These are phyloP conservation scores for Todiramphus saurophagus DNA, from an alignment of 2,113 vertebrate species.

Conservation along the genomic window DNA sequence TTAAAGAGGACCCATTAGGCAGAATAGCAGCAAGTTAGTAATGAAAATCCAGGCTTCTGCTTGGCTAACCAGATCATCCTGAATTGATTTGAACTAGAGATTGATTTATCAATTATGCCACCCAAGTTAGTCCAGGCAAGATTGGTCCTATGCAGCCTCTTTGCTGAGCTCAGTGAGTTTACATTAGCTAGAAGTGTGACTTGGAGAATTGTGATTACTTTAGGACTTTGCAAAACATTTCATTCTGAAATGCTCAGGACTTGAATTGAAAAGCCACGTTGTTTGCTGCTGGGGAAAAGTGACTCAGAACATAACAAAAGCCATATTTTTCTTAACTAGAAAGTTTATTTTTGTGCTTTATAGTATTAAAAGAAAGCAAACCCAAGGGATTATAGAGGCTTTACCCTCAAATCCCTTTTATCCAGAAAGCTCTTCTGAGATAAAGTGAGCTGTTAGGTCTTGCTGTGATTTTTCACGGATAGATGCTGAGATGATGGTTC, in stretches of 20 bases:
- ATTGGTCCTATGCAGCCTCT: not conserved
- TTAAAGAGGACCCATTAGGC: not conserved
- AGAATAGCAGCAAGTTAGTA: not conserved
- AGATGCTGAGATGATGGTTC: not conserved
- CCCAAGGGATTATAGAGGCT: constrained; percentile 41
- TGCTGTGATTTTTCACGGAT: not conserved
- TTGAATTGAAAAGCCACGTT: constrained; percentile 54
- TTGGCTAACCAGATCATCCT: not conserved
- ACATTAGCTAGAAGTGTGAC: not conserved
- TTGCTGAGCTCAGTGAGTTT: not conserved
- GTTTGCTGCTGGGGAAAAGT: constrained; percentile 52
- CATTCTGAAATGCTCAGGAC: constrained; percentile 19
- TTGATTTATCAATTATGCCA: not conserved
- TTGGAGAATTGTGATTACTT: constrained; percentile 9
- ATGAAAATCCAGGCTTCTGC: not conserved
- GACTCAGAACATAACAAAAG: constrained; percentile 67
- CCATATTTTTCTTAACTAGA: constrained; percentile 57
- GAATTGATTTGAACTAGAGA: not conserved
- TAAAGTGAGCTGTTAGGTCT: not conserved
- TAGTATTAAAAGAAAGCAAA: constrained; percentile 55
- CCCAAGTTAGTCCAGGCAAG: not conserved
- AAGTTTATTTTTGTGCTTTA: constrained; percentile 62
- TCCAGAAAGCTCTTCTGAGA: constrained; percentile 35
- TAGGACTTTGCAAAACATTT: constrained; percentile 16
- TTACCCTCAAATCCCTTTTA: constrained; percentile 53